Conservation (phyloP, 2,113 vertebrate species). For the Perca flavescens region DNA sequence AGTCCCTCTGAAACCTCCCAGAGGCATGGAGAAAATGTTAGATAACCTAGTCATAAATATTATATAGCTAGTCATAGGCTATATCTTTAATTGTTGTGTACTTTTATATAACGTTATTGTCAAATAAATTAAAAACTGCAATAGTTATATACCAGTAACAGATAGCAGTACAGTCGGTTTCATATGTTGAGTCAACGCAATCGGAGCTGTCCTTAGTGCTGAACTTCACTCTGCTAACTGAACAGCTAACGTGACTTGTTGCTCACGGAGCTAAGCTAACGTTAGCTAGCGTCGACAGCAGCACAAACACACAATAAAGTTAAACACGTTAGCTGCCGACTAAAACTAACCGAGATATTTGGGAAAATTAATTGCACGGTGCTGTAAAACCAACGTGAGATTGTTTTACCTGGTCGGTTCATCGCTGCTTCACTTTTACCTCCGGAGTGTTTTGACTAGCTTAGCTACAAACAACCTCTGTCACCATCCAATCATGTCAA, state of each 20-base stretch:
- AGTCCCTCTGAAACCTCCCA: neutral
- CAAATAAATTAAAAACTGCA: neutral
- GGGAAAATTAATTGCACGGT: neutral
- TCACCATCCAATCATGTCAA: conserved; percentile 31
- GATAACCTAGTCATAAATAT: neutral
- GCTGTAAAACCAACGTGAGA: rapidly evolving
- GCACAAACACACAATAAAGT: neutral
- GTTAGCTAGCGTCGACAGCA: neutral
- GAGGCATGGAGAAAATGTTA: neutral
- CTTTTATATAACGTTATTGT: neutral
- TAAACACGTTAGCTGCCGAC: neutral
- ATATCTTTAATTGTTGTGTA: neutral
- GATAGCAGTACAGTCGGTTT: neutral
- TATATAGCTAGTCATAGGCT: too few species aligned
- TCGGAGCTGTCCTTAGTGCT: conserved; percentile 73
- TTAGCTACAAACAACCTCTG: neutral
- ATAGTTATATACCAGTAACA: neutral
- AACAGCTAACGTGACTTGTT: conserved; percentile 69
- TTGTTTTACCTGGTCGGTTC: conserved; percentile 72
- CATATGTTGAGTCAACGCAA: neutral
- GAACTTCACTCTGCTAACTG: conserved; percentile 32
- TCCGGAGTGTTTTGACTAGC: neutral
- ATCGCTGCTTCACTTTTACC: conserved; percentile 54
- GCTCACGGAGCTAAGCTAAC: conserved; percentile 34
- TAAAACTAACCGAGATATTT: neutral